These are phyloP conservation scores for Boleophthalmus pectinirostris DNA, from an alignment of 2,113 vertebrate genomes.

Conservation along the genomic window DNA sequence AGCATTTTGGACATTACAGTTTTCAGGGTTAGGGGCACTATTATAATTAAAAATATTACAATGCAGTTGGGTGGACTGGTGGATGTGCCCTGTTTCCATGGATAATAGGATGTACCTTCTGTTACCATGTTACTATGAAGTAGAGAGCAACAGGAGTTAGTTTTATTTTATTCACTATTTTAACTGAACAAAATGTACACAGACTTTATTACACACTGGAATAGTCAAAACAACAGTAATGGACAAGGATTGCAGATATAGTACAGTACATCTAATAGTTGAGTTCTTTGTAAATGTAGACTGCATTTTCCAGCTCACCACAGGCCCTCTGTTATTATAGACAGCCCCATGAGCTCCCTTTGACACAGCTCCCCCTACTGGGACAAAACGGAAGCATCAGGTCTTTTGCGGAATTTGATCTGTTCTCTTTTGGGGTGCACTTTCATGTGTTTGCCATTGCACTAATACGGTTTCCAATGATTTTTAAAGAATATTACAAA, in stretches of 20 bases:
- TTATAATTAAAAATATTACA: too few species aligned
- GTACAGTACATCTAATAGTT: neutral
- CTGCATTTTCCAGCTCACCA: neutral
- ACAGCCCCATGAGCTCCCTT: neutral
- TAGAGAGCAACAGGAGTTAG: neutral
- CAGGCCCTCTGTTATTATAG: neutral
- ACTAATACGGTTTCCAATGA: neutral
- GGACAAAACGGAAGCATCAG: neutral
- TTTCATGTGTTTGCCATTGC: neutral
- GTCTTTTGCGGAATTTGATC: neutral
- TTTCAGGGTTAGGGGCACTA: too few species aligned
- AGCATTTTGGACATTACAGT: too few species aligned
- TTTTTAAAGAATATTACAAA: neutral
- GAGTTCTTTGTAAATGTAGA: neutral
- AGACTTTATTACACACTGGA: neutral
- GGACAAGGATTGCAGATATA: neutral
- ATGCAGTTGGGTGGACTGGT: neutral
- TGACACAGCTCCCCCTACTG: conserved; percentile 6
- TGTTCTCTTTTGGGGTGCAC: neutral
- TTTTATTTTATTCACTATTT: neutral
- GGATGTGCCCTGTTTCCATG: neutral
- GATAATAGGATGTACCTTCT: neutral
- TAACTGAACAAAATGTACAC: neutral
- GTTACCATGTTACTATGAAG: neutral
- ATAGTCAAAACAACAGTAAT: neutral